Base-by-base conservation (phyloP, 1,140 invertebrate genomes). In the Diprion similis region DNA sequence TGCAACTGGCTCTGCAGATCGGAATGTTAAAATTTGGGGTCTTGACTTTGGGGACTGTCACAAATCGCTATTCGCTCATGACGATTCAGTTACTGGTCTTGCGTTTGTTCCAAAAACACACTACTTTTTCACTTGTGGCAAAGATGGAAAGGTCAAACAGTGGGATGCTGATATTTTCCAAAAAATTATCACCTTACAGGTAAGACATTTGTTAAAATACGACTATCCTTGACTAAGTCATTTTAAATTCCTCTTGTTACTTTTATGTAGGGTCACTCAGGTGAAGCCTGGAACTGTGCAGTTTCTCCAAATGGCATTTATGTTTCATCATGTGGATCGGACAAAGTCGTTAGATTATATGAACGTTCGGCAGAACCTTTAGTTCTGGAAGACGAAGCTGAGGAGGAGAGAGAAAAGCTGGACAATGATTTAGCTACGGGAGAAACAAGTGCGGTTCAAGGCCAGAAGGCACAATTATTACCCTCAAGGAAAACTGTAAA, bases 41-140 rank as follows among this genome's bases (percentile, higher is more conserved):
- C 91, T 99, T 84, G 97, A 99, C 87, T 99, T 99, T 89, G 99
- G 98, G 18, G 98, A 99, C 87, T 99, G 97, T 81, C 95, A 96
- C 83, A 93, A 92, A 78, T 95, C 94, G 0, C 87, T 95, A 72
- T 94, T 95, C 88, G 97, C 97, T 2, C 98, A 99, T 86, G 97
- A 99, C 81, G 97, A 98, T 84, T 96, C 96, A 8, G 92, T 99
- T 1, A 98, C 95, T 69, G 92, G 93, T 68, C 82, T 99, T 6
- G 90, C 93, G 79, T 99, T 99, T 82, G 92, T 98, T 15, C 94
- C 95, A 0, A 92, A 92, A 74, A 99, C 98, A 8, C 97, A 99
- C 88, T 92, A 98, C 81, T 94, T 99, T 82, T 99, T 99, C 84
- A 95, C 95, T 3, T 94, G 92, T 73, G 95, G 96, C 0, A 98